Conservation (phyloP, 2,113 vertebrate genomes). For the Seriola quinqueradiata region DNA sequence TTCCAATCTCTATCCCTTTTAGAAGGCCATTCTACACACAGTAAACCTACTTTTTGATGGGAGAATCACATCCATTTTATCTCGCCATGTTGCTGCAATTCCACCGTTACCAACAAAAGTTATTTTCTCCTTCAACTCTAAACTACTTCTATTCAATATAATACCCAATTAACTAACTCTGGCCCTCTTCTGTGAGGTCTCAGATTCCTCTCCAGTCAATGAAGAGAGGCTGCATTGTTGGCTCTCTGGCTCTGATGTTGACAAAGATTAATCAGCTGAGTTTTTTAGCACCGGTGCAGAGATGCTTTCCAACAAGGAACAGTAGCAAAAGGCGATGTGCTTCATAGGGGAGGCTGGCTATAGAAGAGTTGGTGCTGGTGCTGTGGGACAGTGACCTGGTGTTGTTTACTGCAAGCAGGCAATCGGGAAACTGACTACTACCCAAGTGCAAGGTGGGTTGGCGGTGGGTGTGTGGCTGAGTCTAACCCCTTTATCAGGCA, state of each 20-base stretch:
- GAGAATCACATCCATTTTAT: constrained; percentile 72
- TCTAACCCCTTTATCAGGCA: constrained; percentile 74
- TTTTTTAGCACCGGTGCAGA: constrained; percentile 28
- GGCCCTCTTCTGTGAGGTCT: constrained; percentile 43
- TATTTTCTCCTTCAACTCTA: constrained; percentile 58
- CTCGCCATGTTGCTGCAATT: constrained; percentile 49
- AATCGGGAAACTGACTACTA: constrained; percentile 53
- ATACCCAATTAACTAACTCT: constrained; percentile 74
- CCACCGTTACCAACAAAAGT: constrained; percentile 59
- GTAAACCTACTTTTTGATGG: constrained; percentile 68
- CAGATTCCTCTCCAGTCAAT: constrained; percentile 46
- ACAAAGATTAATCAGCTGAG: constrained; percentile 64
- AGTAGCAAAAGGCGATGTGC: constrained; percentile 17
- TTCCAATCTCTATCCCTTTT: constrained; percentile 67
- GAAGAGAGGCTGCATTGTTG: constrained; percentile 53
- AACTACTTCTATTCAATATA: constrained; percentile 72
- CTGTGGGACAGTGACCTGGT: constrained; percentile 35
- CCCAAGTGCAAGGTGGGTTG: constrained; percentile 51
- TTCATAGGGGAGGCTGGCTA: constrained; percentile 24
- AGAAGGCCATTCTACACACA: constrained; percentile 61
- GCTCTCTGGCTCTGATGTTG: constrained; percentile 44
- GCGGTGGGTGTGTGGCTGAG: constrained; percentile 51
- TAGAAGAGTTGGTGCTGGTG: constrained; percentile 8
- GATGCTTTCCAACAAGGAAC: constrained; percentile 26
- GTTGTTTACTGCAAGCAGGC: constrained; percentile 30